These are phyloP conservation scores for Sparidentex hasta DNA, from an alignment of 2,797 vertebrate species.

Conservation along the genomic window DNA sequence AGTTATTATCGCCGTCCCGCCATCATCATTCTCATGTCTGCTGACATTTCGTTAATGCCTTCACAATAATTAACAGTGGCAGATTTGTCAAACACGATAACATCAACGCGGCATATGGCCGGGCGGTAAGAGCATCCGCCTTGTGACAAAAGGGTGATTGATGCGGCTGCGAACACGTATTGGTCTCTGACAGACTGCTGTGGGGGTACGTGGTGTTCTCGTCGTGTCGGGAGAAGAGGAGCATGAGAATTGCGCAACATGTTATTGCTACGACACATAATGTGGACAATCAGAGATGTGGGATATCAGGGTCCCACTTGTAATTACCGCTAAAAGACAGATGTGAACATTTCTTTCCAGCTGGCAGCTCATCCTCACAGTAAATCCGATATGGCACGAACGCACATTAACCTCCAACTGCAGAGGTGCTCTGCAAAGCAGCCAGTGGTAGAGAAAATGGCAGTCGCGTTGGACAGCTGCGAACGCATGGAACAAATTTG, in stretches of 20 bases:
- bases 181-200: slow-evolving; percentile 5
- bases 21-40: slow-evolving; percentile 23
- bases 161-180: neutral
- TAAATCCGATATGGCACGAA: slow-evolving; percentile 63
- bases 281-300: slow-evolving; percentile 19
- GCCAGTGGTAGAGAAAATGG: slow-evolving; percentile 26
- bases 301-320: slow-evolving; percentile 30
- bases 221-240: slow-evolving; percentile 22
- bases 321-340: slow-evolving; percentile 63
- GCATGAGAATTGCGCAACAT: slow-evolving; percentile 9
- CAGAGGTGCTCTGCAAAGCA: slow-evolving; percentile 30
- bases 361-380: slow-evolving; percentile 53
- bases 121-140: slow-evolving; percentile 4
- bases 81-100: slow-evolving; percentile 47
- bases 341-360: slow-evolving; percentile 61
- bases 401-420: slow-evolving; percentile 66
- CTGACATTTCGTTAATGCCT: slow-evolving; percentile 28
- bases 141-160: slow-evolving; percentile 7
- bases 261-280: slow-evolving; percentile 21
- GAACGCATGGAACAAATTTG: slow-evolving; percentile 53
- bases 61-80: slow-evolving; percentile 14
- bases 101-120: slow-evolving; percentile 20
- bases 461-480: slow-evolving; percentile 40
- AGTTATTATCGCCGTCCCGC: neutral
- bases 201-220: neutral